A percentile compares a stretch with the other conserved stretches of the same genome.
Conservation (phyloP, 2,888 invertebrate genomes). For the Parnassius glacialis region DNA sequence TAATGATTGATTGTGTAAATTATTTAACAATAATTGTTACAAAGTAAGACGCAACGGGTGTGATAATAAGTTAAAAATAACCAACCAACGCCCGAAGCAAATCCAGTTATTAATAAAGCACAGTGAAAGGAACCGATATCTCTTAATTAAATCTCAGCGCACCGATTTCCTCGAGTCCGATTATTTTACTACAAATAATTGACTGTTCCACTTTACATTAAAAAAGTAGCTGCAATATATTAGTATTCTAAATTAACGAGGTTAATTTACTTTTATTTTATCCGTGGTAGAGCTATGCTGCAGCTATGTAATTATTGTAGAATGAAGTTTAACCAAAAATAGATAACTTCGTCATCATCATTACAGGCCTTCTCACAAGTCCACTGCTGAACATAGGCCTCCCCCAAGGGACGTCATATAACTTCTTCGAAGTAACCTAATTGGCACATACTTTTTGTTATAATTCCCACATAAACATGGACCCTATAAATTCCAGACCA, state of each 20-base stretch:
- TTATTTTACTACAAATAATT: constrained; percentile 32
- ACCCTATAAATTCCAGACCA: too few species aligned
- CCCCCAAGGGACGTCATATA: too few species aligned
- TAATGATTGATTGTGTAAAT: too few species aligned
- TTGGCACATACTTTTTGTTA: too few species aligned
- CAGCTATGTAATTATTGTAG: too few species aligned
- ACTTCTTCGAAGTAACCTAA: too few species aligned
- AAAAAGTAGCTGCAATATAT: background rate
- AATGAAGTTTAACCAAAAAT: too few species aligned
- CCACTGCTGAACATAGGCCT: too few species aligned
- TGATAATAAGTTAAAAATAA: background rate
- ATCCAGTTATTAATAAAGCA: constrained; percentile 24
- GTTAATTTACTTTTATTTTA: background rate
- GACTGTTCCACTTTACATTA: constrained; percentile 2
- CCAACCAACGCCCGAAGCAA: background rate
- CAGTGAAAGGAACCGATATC: constrained; percentile 41
- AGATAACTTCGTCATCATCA: too few species aligned
- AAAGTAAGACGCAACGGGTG: constrained; percentile 9
- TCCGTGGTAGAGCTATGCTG: too few species aligned
- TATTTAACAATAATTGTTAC: background rate
- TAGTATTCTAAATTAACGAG: background rate
- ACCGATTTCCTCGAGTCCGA: constrained; percentile 36
- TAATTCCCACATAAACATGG: too few species aligned
- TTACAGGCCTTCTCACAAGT: too few species aligned
- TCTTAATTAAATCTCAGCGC: constrained; percentile 39